Percentiles rank a stretch among this genome's conserved stretches.
Conservation (phyloP, 2,888 invertebrate genomes). For the Hirtodrosophila histrioides region DNA sequence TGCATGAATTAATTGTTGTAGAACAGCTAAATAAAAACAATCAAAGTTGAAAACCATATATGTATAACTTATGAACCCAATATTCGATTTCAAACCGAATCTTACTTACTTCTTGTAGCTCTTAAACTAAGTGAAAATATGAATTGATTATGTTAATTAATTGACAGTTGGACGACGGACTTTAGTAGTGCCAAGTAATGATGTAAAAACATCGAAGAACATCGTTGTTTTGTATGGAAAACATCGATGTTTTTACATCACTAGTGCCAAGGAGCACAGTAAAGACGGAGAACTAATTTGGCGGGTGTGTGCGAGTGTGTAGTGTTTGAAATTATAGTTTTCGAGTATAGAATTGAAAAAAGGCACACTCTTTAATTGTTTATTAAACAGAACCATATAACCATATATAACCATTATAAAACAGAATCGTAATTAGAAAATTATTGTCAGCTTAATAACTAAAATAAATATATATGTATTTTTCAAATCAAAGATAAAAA, state of each 20-base stretch:
- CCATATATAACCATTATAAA: conserved; percentile 13
- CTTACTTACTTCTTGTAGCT: conserved; percentile 1
- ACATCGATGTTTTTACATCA: too few relatives aligned
- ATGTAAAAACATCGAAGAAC: too few relatives aligned
- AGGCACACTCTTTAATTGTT: conserved; percentile 25
- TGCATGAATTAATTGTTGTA: conserved; percentile 24
- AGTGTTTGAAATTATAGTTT: too few relatives aligned
- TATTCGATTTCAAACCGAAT: conserved; percentile 33
- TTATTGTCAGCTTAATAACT: conserved; percentile 19
- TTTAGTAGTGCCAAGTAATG: too few relatives aligned
- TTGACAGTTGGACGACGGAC: not conserved
- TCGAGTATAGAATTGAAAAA: conserved; percentile 3
- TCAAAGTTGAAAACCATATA: not conserved
- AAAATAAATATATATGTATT: conserved; percentile 11
- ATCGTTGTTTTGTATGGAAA: too few relatives aligned
- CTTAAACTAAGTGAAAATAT: conserved; percentile 4
- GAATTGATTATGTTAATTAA: not conserved
- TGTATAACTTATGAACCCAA: not conserved
- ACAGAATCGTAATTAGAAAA: not conserved
- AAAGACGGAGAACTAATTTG: not conserved
- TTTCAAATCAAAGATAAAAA: not conserved
- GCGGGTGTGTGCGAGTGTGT: conserved; percentile 4
- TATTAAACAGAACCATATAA: conserved; percentile 32
- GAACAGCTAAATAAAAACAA: conserved; percentile 1
- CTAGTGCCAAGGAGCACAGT: too few relatives aligned